Evolutionary conservation across 64 coral and sea anemone genomes (phyloP), one percentile per base, ranked within the genome.

Genomic region (Montipora sp.): DNA sequence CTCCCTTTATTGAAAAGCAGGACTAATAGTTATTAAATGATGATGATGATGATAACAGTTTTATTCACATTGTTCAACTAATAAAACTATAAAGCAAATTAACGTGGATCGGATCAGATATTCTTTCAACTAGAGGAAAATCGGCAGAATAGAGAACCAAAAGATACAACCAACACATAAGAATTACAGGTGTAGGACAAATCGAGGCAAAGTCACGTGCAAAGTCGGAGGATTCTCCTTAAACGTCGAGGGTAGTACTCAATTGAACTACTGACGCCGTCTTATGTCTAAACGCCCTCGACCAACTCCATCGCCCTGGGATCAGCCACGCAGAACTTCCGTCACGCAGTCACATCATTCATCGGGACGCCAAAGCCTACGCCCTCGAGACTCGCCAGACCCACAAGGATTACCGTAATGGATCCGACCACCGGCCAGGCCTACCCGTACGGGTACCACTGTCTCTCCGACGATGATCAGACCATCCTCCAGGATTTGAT

Each of bases 181-280:
- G 84, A 93, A 93, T 4, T 93, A 93, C 15, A 68, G 76, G 1
- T 89, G 88, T 8, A 6, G 48, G 11, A 80, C 47, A 0, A 1
- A 2, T 0, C 2, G 5, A 0, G 92, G 92, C 0, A 89, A 88
- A 14, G 13, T 23, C 4, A 13, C 12, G 3, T 79, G 76, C 45
- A 93, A 93, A 22, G 61, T 93, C 0, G 9, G 77, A 0, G 88
- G 88, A 1, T 90, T 90, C 7, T 76, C 55, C 14, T 9, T 94
- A 0, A 94, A 90, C 12, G 59, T 50, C 0, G 19, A 18, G 0
- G 61, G 75, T 11, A 12, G 5, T 63, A 7, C 20, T 90, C 0
- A 94, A 90, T 46, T 24, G 77, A 12, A 14, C 49, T 1, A 5
- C n/a, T n/a, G n/a, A n/a, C 80, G 14, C 0, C 59, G 60, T 63